Evolutionary conservation across 2,888 invertebrate genomes (phyloP).

Genomic region (Odontomyia ornata): DNA sequence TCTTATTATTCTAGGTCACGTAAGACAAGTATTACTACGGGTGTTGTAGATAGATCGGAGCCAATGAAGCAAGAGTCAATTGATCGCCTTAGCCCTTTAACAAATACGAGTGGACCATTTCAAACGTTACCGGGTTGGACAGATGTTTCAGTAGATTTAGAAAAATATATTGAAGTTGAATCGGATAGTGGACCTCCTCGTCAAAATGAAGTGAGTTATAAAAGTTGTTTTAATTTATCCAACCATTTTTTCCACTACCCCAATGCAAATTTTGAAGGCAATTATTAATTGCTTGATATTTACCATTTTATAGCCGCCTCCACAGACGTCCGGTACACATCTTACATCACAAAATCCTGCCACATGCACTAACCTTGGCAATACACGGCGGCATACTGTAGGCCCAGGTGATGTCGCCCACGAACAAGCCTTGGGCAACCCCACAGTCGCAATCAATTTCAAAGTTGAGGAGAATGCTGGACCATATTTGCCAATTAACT

Average conservation of each 20-base stretch:
- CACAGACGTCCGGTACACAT: slow-evolving; percentile 55
- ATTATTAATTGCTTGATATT: background rate
- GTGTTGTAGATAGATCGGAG: slow-evolving; percentile 68
- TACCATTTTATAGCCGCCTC: slow-evolving; percentile 22
- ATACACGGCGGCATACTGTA: slow-evolving; percentile 88
- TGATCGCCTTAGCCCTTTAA: slow-evolving; percentile 63
- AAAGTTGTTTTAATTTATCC: background rate
- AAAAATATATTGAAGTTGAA: slow-evolving; percentile 62
- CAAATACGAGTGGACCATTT: slow-evolving; percentile 57
- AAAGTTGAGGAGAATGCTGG: slow-evolving; percentile 59
- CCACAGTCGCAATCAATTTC: slow-evolving; percentile 60
- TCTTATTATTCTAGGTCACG: slow-evolving; percentile 59
- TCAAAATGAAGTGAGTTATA: slow-evolving; percentile 23
- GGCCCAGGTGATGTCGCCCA: slow-evolving; percentile 91
- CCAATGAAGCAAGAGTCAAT: slow-evolving; percentile 61
- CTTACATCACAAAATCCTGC: slow-evolving; percentile 52
- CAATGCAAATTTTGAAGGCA: background rate
- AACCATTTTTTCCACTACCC: background rate
- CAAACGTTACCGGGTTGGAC: slow-evolving; percentile 58
- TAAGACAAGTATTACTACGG: slow-evolving; percentile 72
- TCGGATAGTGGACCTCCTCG: slow-evolving; percentile 5
- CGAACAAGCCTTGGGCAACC: slow-evolving; percentile 74
- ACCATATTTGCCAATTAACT: slow-evolving; percentile 82
- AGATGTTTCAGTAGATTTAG: slow-evolving; percentile 61
- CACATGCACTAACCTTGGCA: slow-evolving; percentile 58